Conservation (phyloP, 2,113 vertebrate species). For the Phylloscopus trochilus region DNA sequence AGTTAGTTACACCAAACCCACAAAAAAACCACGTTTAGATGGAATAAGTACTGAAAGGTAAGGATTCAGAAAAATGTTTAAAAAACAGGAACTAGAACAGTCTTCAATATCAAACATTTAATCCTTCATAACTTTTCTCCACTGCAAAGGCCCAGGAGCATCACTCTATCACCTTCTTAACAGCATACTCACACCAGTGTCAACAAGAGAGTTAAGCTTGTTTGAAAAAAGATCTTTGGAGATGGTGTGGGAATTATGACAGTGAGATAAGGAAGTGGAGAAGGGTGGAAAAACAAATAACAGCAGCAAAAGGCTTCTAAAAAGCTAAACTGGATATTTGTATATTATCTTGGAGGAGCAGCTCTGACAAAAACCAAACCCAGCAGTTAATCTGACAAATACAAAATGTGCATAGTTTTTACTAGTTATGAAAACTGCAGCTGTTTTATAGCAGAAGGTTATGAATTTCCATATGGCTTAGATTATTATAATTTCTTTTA, state of each 20-base stretch:
- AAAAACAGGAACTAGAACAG: not conserved
- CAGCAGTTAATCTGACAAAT: conserved; percentile 64
- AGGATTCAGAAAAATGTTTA: not conserved
- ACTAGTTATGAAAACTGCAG: conserved; percentile 46
- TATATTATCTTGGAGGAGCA: conserved; percentile 14
- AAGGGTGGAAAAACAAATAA: not conserved
- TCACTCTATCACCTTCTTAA: not conserved
- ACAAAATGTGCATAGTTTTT: conserved; percentile 59
- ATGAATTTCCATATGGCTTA: conserved; percentile 63
- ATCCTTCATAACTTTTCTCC: not conserved
- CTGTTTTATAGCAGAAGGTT: conserved; percentile 60
- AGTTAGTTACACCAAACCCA: not conserved
- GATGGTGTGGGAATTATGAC: not conserved
- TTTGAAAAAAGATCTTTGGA: not conserved
- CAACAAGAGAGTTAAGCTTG: not conserved
- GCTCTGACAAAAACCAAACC: conserved; percentile 57
- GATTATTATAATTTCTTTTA: conserved; percentile 57
- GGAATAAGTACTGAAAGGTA: not conserved
- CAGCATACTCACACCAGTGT: not conserved
- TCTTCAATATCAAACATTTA: not conserved
- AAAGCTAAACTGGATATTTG: conserved; percentile 37
- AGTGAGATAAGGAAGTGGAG: not conserved
- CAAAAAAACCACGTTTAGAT: not conserved
- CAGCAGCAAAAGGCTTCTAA: not conserved
- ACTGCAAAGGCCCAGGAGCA: not conserved